Conservation (phyloP, 2,113 vertebrate species). For the Orcinus orca region DNA sequence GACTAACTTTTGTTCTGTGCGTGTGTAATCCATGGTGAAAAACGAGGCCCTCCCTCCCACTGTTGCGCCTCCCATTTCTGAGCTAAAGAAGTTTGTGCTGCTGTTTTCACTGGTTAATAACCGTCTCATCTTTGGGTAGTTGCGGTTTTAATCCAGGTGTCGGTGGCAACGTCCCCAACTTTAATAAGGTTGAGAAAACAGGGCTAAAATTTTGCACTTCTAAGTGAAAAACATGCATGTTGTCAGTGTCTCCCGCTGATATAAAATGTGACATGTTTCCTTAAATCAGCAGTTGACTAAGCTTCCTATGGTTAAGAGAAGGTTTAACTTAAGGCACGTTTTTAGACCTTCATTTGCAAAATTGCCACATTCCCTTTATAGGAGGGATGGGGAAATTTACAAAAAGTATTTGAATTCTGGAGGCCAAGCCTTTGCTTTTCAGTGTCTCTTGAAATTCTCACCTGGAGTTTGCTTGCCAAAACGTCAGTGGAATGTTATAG, state of each 20-base stretch:
- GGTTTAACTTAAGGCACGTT: neutral
- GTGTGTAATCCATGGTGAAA: neutral
- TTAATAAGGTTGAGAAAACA: neutral
- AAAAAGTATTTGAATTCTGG: neutral
- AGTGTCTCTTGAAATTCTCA: neutral
- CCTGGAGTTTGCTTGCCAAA: neutral
- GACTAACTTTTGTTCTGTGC: neutral
- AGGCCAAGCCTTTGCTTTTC: neutral
- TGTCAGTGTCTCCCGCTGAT: neutral
- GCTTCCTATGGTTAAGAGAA: neutral
- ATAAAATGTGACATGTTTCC: neutral
- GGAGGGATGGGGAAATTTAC: neutral
- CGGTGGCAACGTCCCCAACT: slow-evolving; percentile 5
- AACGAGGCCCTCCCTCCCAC: neutral
- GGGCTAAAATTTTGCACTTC: neutral
- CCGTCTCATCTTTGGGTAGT: neutral
- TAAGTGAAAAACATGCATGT: neutral
- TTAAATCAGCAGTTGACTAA: neutral
- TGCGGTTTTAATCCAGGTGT: slow-evolving; percentile 5
- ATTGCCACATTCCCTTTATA: neutral
- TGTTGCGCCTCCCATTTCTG: neutral
- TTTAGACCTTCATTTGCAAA: neutral
- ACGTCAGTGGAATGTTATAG: no score
- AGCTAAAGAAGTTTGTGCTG: neutral
- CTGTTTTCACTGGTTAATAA: neutral